Percentiles rank a stretch among this genome's conserved stretches.
phyloP scores from a whole-genome alignment of 2,113 vertebrate species.

The Amblyornis subalaris region DNA sequence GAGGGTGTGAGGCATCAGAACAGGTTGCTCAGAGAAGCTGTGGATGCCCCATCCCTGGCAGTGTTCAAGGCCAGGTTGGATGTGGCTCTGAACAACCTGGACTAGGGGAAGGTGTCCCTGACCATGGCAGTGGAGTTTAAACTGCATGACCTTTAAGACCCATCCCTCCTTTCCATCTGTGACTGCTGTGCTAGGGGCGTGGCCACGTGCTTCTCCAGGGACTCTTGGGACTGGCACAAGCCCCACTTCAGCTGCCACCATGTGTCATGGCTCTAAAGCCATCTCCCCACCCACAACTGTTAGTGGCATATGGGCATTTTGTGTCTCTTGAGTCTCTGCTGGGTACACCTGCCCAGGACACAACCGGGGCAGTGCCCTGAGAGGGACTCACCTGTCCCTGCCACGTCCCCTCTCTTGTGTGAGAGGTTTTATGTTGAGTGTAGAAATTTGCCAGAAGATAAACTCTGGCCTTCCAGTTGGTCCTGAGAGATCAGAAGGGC shows the following conservation, averaged over 20 bases:
- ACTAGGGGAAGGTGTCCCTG: background rate
- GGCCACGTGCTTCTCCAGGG: too few relatives aligned
- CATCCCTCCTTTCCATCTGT: background rate
- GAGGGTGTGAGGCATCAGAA: background rate
- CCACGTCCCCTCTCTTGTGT: background rate
- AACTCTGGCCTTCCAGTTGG: background rate
- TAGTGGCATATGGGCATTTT: background rate
- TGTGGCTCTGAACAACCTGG: background rate
- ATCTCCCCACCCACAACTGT: background rate
- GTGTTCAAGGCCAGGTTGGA: background rate
- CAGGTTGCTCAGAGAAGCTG: background rate
- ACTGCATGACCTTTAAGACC: background rate
- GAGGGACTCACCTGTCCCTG: fast-evolving
- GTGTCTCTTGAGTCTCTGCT: background rate
- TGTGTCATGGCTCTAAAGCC: too few relatives aligned
- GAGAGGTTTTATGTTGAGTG: background rate
- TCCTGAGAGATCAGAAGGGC: background rate
- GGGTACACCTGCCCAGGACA: background rate
- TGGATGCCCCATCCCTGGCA: background rate
- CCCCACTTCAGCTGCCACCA: fast-evolving
- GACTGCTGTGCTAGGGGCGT: background rate
- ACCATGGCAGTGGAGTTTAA: background rate
- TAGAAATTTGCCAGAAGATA: background rate
- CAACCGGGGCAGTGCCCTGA: background rate
- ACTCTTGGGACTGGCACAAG: background rate